Evolutionary conservation across 2,888 invertebrate species (phyloP).

Genomic region (Drosophila robusta): DNA sequence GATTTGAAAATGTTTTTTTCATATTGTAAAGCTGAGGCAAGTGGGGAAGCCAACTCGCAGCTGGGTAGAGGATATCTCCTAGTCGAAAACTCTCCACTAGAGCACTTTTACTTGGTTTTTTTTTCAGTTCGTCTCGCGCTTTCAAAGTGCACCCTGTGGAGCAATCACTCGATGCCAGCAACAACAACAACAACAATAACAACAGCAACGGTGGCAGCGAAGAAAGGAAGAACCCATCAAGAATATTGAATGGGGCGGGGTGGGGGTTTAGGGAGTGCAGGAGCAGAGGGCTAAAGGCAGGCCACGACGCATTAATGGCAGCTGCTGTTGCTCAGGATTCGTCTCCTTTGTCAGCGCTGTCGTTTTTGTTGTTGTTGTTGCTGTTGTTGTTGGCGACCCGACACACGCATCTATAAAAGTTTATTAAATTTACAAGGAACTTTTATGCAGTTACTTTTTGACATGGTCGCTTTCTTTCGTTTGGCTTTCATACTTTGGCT

Average conservation of each 20-base stretch:
- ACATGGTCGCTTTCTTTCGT: constrained; percentile 61
- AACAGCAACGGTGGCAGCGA: constrained; percentile 13
- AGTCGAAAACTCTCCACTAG: not conserved
- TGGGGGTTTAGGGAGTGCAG: not conserved
- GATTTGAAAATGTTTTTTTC: no score
- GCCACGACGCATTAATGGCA: constrained; percentile 72
- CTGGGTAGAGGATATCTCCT: not conserved
- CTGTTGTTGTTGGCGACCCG: constrained; percentile 29
- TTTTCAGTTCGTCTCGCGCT: constrained; percentile 39
- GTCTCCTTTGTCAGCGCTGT: constrained; percentile 33
- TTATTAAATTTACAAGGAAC: constrained; percentile 80
- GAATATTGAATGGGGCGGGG: constrained; percentile 56
- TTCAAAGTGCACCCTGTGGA: constrained; percentile 77
- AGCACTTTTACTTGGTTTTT: constrained; percentile 13
- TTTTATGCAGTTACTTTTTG: constrained; percentile 79
- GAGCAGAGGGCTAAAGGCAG: constrained; percentile 36
- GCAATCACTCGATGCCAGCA: constrained; percentile 73
- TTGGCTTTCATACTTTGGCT: constrained; percentile 26
- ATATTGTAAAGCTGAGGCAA: no score
- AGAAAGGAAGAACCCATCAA: constrained; percentile 38
- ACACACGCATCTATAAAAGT: constrained; percentile 70
- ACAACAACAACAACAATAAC: constrained; percentile 36
- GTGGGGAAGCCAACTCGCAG: no score
- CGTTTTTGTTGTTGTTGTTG: constrained; percentile 20
- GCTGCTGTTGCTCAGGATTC: constrained; percentile 63